Conservation (phyloP, 2,888 invertebrate genomes). For the Asteroscopus sphinx region DNA sequence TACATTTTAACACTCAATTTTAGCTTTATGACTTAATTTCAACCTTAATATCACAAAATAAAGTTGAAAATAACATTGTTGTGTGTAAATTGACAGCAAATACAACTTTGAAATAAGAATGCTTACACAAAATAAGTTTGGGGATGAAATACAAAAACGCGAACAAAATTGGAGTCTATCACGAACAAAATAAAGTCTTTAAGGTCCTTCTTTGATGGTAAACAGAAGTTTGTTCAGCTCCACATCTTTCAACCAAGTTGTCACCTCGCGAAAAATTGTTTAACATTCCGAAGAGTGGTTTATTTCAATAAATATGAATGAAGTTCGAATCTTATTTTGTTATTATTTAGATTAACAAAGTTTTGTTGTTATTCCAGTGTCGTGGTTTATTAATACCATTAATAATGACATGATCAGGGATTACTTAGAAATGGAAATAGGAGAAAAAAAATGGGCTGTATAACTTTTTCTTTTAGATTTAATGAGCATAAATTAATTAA, state of each 20-base stretch:
- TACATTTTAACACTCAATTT: constrained; percentile 16
- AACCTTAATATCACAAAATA: not conserved
- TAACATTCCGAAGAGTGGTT: constrained; percentile 65
- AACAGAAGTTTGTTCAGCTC: constrained; percentile 32
- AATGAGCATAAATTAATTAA: too few species aligned
- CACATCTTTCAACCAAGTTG: constrained; percentile 67
- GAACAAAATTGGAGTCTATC: constrained; percentile 15
- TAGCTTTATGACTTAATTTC: constrained; percentile 35
- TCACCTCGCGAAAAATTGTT: constrained; percentile 69
- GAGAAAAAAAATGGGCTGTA: not conserved
- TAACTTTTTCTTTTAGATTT: too few species aligned
- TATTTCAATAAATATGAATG: constrained; percentile 77
- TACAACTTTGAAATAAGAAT: constrained; percentile 57
- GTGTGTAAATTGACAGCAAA: constrained; percentile 41
- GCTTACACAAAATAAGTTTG: constrained; percentile 41
- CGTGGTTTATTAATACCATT: constrained; percentile 48
- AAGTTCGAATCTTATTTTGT: constrained; percentile 65
- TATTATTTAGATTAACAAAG: constrained; percentile 79
- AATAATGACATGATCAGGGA: constrained; percentile 36
- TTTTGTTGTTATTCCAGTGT: constrained; percentile 62
- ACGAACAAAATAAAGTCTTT: accelerated
- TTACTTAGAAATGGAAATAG: constrained; percentile 1
- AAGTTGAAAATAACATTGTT: constrained; percentile 33
- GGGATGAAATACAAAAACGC: not conserved
- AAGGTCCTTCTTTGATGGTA: not conserved